These are phyloP conservation scores for Papilio dardanus DNA, from an alignment of 1,140 invertebrate genomes.

Conservation along the genomic window DNA sequence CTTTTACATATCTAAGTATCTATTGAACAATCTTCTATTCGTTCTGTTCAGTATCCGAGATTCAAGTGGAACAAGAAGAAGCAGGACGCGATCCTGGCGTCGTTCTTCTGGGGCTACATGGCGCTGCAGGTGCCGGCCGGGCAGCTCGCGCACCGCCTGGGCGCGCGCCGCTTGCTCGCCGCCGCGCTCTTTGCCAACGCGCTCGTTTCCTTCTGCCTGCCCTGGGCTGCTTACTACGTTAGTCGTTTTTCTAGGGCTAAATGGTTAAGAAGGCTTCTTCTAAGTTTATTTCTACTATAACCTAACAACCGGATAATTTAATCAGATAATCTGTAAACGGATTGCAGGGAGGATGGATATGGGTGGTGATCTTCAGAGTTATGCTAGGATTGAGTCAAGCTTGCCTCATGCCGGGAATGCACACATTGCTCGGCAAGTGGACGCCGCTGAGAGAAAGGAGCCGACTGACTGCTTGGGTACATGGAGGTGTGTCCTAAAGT, in stretches of 20 bases:
- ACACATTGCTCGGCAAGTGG: conserved; percentile 90
- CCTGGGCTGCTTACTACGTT: conserved; percentile 65
- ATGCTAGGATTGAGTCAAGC: too few species aligned
- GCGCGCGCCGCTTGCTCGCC: conserved; percentile 85
- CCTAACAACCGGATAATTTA: too few species aligned
- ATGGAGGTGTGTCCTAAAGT: not conserved
- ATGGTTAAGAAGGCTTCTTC: too few species aligned
- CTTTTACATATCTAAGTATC: too few species aligned
- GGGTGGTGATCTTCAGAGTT: too few species aligned
- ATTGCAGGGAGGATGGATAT: too few species aligned
- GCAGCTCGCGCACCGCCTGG: conserved; percentile 85
- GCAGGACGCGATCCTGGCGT: conserved; percentile 83
- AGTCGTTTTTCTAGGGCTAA: conserved; percentile 43
- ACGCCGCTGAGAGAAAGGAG: conserved; percentile 56
- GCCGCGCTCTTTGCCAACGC: conserved; percentile 79
- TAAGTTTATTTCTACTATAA: too few species aligned
- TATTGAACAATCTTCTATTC: too few species aligned
- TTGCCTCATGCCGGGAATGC: too few species aligned
- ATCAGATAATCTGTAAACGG: too few species aligned
- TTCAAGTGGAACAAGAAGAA: conserved; percentile 84
- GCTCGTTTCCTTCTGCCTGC: conserved; percentile 58
- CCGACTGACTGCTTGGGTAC: not conserved
- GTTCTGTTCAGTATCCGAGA: conserved; percentile 68
- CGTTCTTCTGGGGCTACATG: conserved; percentile 86
- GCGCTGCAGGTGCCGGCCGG: conserved; percentile 88